These are phyloP conservation scores for Heliconius aoede DNA, from an alignment of 2,888 invertebrate species.

Conservation along the genomic window DNA sequence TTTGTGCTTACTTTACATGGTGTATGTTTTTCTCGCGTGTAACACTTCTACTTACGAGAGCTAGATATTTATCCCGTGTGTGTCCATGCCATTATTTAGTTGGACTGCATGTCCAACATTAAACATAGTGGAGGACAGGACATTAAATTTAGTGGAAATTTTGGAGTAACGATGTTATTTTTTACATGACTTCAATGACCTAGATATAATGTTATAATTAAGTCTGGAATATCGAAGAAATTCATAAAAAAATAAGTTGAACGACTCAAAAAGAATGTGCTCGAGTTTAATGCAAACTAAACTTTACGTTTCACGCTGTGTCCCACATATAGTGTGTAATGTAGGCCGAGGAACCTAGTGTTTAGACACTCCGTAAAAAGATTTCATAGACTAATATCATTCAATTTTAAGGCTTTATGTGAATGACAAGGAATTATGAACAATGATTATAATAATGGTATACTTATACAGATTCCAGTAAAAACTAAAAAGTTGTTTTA, in stretches of 20 bases:
- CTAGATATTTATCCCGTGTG: background rate
- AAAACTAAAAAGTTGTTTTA: background rate
- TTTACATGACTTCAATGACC: slow-evolving; percentile 36
- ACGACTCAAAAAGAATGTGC: background rate
- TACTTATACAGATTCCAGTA: background rate
- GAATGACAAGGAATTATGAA: background rate
- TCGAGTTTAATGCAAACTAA: background rate
- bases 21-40: background rate
- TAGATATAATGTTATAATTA: slow-evolving; percentile 32
- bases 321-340: too few species aligned
- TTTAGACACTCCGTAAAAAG: too few species aligned
- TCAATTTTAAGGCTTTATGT: background rate
- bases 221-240: slow-evolving; percentile 28
- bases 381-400: background rate
- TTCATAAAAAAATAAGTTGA: slow-evolving; percentile 17
- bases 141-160: slow-evolving; percentile 25
- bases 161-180: slow-evolving; percentile 26
- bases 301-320: too few species aligned
- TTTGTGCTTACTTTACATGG: background rate
- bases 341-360: too few species aligned
- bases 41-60: background rate
- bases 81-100: background rate
- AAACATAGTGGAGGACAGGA: too few species aligned
- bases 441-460: background rate
- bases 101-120: background rate